Evolutionary conservation across 2,797 vertebrate genomes (phyloP).

Genomic region (Synaphobranchus kaupii): DNA sequence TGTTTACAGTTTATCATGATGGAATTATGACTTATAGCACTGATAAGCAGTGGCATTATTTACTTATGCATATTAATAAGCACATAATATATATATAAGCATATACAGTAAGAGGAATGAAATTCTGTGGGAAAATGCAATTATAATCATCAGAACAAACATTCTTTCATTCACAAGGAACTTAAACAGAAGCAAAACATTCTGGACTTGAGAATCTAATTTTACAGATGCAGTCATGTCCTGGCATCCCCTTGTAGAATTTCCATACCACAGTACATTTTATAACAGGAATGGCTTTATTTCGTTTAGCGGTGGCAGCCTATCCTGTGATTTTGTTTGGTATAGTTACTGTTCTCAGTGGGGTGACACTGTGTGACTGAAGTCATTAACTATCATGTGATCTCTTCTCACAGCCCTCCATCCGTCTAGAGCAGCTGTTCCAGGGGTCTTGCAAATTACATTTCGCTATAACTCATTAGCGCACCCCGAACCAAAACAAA

Average conservation of each 20-base stretch:
- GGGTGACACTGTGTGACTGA: not conserved
- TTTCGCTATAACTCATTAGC: conserved; percentile 19
- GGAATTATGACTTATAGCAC: not conserved
- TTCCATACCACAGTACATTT: conserved; percentile 37
- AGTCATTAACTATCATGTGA: not conserved
- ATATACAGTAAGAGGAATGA: not conserved
- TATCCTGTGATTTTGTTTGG: conserved; percentile 57
- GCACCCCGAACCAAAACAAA: conserved; percentile 14
- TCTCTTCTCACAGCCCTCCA: not conserved
- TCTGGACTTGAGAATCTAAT: conserved; percentile 54
- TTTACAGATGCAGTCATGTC: conserved; percentile 41
- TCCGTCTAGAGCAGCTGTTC: not conserved
- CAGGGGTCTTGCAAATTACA: conserved; percentile 9
- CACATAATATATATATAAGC: not conserved
- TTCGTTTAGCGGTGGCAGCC: conserved; percentile 67
- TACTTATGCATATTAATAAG: not conserved
- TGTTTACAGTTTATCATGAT: not conserved
- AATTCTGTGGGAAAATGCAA: not conserved
- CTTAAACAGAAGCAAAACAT: not conserved
- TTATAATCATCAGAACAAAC: conserved; percentile 21
- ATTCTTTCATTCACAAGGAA: conserved; percentile 41
- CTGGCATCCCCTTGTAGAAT: not conserved
- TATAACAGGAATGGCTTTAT: conserved; percentile 69
- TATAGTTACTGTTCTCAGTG: conserved; percentile 39
- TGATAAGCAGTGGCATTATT: not conserved